Evolutionary conservation across 2,797 vertebrate genomes (phyloP).

Genomic region (Sebastiscus tertius): DNA sequence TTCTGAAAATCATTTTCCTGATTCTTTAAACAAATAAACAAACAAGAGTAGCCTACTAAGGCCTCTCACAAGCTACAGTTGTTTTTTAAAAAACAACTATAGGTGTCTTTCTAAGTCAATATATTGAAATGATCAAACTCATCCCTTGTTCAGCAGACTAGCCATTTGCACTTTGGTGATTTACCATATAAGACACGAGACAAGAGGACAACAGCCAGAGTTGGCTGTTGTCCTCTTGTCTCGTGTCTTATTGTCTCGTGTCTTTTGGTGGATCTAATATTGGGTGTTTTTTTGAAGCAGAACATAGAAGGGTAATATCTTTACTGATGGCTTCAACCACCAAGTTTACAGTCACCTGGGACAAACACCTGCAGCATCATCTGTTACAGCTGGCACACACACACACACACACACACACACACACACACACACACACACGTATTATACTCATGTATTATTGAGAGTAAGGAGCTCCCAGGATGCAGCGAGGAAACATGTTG

Average conservation of each 20-base stretch:
- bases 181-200: not conserved
- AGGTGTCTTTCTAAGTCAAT: not conserved
- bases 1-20: not conserved
- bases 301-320: not conserved
- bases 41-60: too few relatives aligned
- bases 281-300: not conserved
- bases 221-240: too few relatives aligned
- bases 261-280: not conserved
- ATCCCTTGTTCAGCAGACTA: not conserved
- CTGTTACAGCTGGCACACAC: slow-evolving; percentile 16
- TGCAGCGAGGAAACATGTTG: not conserved
- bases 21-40: not conserved
- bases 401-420: slow-evolving; percentile 13
- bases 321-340: not conserved
- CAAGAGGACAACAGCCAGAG: not conserved
- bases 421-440: slow-evolving; percentile 8
- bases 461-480: slow-evolving; percentile 23
- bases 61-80: too few relatives aligned
- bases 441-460: slow-evolving; percentile 48
- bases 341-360: slow-evolving; percentile 2
- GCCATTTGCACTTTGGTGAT: not conserved
- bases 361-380: slow-evolving; percentile 11
- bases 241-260: too few relatives aligned
- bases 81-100: too few relatives aligned
- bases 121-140: too few relatives aligned